phyloP scores from a whole-genome alignment of 2,888 invertebrate species.

The Aquatica leii region DNA sequence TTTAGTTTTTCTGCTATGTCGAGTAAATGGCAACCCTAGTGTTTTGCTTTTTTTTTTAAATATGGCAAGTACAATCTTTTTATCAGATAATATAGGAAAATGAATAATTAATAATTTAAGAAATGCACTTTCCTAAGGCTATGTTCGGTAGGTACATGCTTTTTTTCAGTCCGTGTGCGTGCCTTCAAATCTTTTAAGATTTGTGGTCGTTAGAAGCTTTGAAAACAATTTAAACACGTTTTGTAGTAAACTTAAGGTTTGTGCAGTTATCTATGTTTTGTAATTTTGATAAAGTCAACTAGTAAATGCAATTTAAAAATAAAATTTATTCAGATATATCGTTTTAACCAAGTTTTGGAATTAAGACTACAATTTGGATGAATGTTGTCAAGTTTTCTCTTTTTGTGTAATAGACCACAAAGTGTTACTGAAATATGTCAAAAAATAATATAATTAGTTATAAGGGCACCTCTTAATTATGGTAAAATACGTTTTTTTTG shows the following conservation, averaged over 20 bases:
- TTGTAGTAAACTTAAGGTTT: no score
- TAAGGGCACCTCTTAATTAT: background rate
- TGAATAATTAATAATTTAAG: slow-evolving; percentile 1
- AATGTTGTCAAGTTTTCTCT: background rate
- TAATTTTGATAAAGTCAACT: slow-evolving; percentile 5
- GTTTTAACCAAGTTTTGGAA: background rate
- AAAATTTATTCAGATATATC: background rate
- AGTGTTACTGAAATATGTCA: background rate
- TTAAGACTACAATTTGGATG: background rate
- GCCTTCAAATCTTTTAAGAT: slow-evolving; percentile 1
- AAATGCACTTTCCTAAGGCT: background rate
- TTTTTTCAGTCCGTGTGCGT: background rate
- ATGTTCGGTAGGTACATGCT: background rate
- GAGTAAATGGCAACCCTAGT: background rate
- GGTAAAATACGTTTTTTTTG: background rate
- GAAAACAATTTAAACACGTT: no score
- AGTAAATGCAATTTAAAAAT: no score
- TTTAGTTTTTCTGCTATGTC: background rate
- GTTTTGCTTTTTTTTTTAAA: background rate
- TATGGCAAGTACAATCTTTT: background rate
- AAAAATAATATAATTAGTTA: background rate
- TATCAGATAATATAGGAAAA: background rate
- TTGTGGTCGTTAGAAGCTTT: background rate
- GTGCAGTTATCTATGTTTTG: slow-evolving; percentile 2
- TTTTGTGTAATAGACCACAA: slow-evolving; percentile 4